These are phyloP conservation scores for Hiodon alosoides DNA, from an alignment of 2,113 vertebrate species.

Conservation along the genomic window DNA sequence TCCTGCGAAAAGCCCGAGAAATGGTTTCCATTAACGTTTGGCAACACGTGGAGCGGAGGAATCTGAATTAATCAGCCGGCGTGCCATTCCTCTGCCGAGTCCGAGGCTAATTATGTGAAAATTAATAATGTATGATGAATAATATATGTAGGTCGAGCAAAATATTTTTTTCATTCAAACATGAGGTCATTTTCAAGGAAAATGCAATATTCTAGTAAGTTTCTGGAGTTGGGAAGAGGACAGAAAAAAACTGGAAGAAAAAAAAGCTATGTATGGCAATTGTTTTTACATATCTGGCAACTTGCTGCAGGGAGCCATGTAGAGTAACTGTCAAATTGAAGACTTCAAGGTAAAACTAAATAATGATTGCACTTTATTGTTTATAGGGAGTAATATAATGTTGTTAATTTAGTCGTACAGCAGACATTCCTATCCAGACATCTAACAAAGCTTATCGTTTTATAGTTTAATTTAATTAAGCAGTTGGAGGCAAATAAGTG, in stretches of 20 bases:
- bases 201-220: constrained; percentile 25
- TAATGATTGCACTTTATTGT: background rate
- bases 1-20: constrained; percentile 64
- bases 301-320: constrained; percentile 6
- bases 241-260: constrained; percentile 11
- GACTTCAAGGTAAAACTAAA: background rate
- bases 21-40: constrained; percentile 36
- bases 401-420: too few species aligned
- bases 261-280: constrained; percentile 32
- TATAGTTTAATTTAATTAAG: too few species aligned
- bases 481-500: too few species aligned
- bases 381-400: background rate
- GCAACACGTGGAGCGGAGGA: constrained; percentile 18
- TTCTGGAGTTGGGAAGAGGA: constrained; percentile 33
- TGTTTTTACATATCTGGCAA: constrained; percentile 21
- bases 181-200: constrained; percentile 45
- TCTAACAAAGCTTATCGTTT: too few species aligned
- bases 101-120: constrained; percentile 22
- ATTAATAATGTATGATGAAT: constrained; percentile 31
- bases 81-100: constrained; percentile 17
- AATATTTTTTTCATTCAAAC: constrained; percentile 28
- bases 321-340: constrained; percentile 18
- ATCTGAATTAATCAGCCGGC: constrained; percentile 21
- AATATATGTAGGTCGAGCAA: constrained; percentile 19
- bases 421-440: too few species aligned